Evolutionary conservation across 2,888 invertebrate species (phyloP), one percentile per base, ranked within the genome.

Genomic region (Nezara viridula): DNA sequence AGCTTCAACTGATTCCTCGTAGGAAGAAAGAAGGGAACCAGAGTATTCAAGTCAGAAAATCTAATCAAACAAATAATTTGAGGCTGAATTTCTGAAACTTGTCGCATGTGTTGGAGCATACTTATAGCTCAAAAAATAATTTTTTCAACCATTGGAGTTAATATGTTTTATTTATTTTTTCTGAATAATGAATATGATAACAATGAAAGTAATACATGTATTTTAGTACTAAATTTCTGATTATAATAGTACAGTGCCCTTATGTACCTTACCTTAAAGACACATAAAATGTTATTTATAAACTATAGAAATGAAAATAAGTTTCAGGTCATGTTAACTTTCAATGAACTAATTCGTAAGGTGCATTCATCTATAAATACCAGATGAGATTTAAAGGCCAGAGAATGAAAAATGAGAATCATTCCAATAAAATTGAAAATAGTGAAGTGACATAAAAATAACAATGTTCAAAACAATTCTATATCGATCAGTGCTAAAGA

Each of bases 401-500:
- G 27, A 27, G n/a, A 5, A 73, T 66, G 7, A 32, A 32, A 32
- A 66, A 32, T 21, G 37, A 19, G 66, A 37, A 10, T 37, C 27
- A 3, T 37, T 4, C 5, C 32, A 16, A 27, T 73, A 27, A 7
- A n/a, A 9, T 55, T 55, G 55, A 55, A 55, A 55, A 55, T 12
- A 55, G 55, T 55, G n/a, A 3, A n/a, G 27, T 60, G 49, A 24
- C 24, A 81, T 40, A 66, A n/a, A 52, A 88, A 44, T 81, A 55
- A n/a, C n/a, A 73, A 14, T 60, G 21, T 6, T 86, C 40, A 85
- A 24, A 21, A 81, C 19, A 21, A 49, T 7, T 49, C 32, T 86
- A 40, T 52, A 27, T 24, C 50, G 6, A 86, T 49, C 50, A 55
- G 27, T 52, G 88, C 50, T 85, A 88, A 88, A 85, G 55, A 81